Evolutionary conservation across 2,888 invertebrate genomes (phyloP).

Genomic region (Tipula lateralis): DNA sequence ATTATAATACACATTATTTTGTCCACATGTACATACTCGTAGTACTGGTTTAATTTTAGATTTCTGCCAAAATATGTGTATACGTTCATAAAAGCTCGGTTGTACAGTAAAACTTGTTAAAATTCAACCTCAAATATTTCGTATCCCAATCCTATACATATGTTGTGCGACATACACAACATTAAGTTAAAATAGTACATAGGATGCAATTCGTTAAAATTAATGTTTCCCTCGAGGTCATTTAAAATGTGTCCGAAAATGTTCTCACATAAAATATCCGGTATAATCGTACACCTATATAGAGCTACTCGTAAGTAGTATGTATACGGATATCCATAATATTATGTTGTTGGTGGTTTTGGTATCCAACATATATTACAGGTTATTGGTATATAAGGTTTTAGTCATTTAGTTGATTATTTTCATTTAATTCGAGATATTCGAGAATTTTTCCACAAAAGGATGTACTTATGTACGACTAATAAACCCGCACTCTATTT

Average conservation of each 20-base stretch:
- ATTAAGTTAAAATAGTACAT: conserved; percentile 26
- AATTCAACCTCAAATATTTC: conserved; percentile 27
- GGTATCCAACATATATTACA: neutral
- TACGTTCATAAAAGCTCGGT: neutral
- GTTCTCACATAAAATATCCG: neutral
- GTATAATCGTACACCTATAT: neutral
- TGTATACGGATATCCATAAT: too few species aligned
- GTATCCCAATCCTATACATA: neutral
- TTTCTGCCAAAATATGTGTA: neutral
- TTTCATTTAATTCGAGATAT: neutral
- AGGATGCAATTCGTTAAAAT: conserved; percentile 14
- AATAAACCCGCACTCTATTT: neutral
- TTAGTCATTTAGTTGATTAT: conserved; percentile 24
- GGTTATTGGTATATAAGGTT: conserved; percentile 11
- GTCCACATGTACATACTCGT: neutral
- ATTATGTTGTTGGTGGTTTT: neutral
- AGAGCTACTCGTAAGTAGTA: too few species aligned
- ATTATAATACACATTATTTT: neutral
- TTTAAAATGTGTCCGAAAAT: conserved; percentile 28
- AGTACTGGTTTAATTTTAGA: neutral
- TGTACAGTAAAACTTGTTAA: neutral
- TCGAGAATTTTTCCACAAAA: neutral
- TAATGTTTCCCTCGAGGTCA: conserved; percentile 28
- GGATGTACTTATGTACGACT: neutral
- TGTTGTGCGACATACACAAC: neutral